These are phyloP conservation scores for Ameiurus melas DNA, from an alignment of 2,113 vertebrate genomes.

Conservation along the genomic window DNA sequence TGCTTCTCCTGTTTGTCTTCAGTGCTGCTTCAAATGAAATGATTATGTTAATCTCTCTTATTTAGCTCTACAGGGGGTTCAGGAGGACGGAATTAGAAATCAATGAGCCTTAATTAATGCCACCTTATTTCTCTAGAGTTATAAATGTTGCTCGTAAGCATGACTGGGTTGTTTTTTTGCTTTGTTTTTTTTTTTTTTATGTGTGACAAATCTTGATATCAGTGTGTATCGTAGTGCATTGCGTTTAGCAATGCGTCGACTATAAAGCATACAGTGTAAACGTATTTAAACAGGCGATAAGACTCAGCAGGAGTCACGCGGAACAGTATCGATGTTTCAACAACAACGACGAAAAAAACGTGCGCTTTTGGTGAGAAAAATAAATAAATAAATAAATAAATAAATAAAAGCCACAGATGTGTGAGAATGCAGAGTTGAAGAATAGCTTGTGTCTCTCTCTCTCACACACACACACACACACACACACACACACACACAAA, in stretches of 20 bases:
- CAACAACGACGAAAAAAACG: background rate
- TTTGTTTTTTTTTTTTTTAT: background rate
- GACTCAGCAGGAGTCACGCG: background rate
- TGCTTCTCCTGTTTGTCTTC: background rate
- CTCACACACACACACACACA: no score
- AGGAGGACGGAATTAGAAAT: background rate
- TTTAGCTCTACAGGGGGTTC: background rate
- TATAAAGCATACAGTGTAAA: background rate
- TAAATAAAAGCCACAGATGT: background rate
- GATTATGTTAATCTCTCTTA: background rate
- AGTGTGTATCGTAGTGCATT: background rate
- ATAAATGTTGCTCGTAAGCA: background rate
- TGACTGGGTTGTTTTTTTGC: background rate
- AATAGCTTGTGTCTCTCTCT: background rate
- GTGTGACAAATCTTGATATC: background rate
- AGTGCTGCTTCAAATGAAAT: background rate
- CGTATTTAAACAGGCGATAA: background rate
- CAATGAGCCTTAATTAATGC: conserved; percentile 14
- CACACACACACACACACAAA: no score
- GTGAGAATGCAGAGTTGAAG: background rate
- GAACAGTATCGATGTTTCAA: background rate
- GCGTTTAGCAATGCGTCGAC: background rate
- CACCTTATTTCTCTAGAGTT: background rate
- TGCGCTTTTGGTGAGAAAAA: background rate
- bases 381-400: background rate